Conservation (phyloP, 1,140 invertebrate species). For the Drosophila persimilis region DNA sequence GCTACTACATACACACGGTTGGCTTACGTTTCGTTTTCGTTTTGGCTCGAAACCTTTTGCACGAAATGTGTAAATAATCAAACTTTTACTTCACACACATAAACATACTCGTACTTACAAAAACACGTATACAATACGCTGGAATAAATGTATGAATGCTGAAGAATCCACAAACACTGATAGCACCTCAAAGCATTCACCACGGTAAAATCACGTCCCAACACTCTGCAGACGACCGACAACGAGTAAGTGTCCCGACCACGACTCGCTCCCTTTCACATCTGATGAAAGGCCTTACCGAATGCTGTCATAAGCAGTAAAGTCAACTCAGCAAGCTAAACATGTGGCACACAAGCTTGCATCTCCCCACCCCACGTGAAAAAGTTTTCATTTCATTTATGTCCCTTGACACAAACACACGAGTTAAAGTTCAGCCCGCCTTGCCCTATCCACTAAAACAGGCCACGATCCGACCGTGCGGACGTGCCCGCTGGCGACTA, state of each 20-base stretch:
- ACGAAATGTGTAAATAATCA: slow-evolving; percentile 53
- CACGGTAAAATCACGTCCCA: slow-evolving; percentile 42
- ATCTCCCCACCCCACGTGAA: slow-evolving; percentile 40
- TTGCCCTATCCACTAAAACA: not conserved
- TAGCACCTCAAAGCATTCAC: not conserved
- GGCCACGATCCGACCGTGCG: not conserved
- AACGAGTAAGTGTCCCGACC: not conserved
- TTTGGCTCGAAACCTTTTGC: slow-evolving; percentile 38
- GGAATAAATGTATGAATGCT: too few species aligned
- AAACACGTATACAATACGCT: not conserved
- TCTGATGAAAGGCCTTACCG: slow-evolving; percentile 5
- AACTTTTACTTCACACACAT: slow-evolving; percentile 35
- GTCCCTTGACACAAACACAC: slow-evolving; percentile 49
- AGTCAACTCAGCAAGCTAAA: slow-evolving; percentile 42
- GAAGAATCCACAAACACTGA: too few species aligned
- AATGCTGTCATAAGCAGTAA: slow-evolving; percentile 24
- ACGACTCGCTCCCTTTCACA: not conserved
- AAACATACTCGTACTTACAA: not conserved
- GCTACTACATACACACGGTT: not conserved
- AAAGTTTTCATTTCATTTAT: slow-evolving; percentile 56
- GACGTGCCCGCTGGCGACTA: not conserved
- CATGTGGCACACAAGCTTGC: slow-evolving; percentile 39
- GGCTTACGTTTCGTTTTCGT: slow-evolving; percentile 18
- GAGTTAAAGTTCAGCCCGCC: slow-evolving; percentile 50
- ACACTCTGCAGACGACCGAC: slow-evolving; percentile 29